Base-by-base conservation (phyloP, 2,888 invertebrate species). In the Alloscopus bannaensis region DNA sequence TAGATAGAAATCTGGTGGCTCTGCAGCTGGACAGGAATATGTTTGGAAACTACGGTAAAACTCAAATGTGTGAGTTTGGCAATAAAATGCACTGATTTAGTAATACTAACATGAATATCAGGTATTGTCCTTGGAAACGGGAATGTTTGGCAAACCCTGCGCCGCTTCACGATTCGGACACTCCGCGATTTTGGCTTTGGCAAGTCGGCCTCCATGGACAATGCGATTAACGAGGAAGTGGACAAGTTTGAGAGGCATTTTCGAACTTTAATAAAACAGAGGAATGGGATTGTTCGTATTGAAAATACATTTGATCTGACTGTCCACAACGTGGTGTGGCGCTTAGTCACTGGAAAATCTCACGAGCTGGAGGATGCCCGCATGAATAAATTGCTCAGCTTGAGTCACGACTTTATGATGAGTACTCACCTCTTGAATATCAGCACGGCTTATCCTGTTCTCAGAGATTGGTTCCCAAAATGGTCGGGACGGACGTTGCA, bases 181-280 rank as follows among this genome's bases (percentile, higher is more conserved):
- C 45, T 76, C 18, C n/a, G 68, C 11, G 75, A 76, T 20, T 76
- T 47, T 42, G 75, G 75, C 13, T 76, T 76, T 50, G 75, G 75
- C 26, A 76, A 76, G 36, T 6, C 68, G 1, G 8, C 31, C 0
- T 22, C 22, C 3, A 76, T 76, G 75, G 75, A 76, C 60, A 8
- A 26, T 20, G 75, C 62, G 0, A 26, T 76, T 0, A 68, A 68
- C 18, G 68, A 68, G 20, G 75, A 76, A 50, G 8, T 50, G 2
- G 50, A 20, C n/a, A 76, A 76, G 18, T 47, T 66, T 42, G 22
- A 28, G 3, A 42, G 20, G 0, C n/a, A n/a, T n/a, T n/a, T n/a
- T n/a, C n/a, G n/a, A n/a, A n/a, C n/a, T 31, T 66, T 6, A n/a
- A 29, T 4, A 52, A 52, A 24, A 52, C 2, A 24, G 52, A 52